A percentile compares a stretch with the other conserved stretches of the same genome.
These are phyloP conservation scores for Arizona elegans DNA, from an alignment of 2,113 vertebrate genomes.

Conservation along the genomic window DNA sequence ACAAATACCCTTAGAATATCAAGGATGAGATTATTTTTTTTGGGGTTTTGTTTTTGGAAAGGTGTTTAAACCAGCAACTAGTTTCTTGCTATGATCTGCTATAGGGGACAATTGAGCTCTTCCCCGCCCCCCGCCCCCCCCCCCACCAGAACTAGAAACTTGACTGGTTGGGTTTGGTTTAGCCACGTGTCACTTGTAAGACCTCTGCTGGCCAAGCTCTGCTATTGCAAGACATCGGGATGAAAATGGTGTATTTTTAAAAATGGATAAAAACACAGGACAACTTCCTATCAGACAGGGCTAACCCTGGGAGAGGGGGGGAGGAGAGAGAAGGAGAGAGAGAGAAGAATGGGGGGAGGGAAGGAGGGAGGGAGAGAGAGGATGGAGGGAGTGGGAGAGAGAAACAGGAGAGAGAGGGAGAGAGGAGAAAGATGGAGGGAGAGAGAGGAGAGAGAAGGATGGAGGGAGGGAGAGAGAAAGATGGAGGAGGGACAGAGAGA, in stretches of 20 bases:
- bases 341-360: no score
- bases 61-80: neutral
- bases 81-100: neutral
- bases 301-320: no score
- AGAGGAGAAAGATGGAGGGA: no score
- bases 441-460: no score
- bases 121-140: no score
- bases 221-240: neutral
- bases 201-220: neutral
- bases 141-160: no score
- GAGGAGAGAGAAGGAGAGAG: no score
- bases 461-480: no score
- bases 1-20: neutral
- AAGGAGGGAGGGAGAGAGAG: no score
- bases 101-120: neutral
- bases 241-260: neutral
- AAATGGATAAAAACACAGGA: accelerated
- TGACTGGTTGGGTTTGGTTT: accelerated
- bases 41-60: neutral
- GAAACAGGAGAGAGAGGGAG: no score
- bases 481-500: no score
- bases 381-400: no score
- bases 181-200: neutral
- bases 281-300: neutral
- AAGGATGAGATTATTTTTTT: neutral